These are phyloP conservation scores for Acropternis orthonyx DNA, from an alignment of 2,797 vertebrate genomes.

Conservation along the genomic window DNA sequence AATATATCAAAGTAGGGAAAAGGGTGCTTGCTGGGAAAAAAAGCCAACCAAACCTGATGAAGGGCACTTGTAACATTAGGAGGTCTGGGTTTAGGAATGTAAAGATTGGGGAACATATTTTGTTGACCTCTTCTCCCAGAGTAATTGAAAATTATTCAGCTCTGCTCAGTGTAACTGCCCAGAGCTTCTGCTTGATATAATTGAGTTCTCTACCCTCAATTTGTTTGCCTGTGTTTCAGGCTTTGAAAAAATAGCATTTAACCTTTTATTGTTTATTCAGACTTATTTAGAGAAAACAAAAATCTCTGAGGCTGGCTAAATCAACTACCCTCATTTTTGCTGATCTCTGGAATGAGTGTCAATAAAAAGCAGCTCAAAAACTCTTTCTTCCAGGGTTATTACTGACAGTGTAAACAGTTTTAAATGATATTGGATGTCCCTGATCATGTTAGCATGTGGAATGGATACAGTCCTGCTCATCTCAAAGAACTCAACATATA, in stretches of 20 bases:
- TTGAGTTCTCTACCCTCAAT: constrained; percentile 53
- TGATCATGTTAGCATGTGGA: not conserved
- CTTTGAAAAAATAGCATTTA: constrained; percentile 48
- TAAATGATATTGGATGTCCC: not conserved
- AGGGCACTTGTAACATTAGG: not conserved
- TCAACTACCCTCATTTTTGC: not conserved
- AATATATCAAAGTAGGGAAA: not conserved
- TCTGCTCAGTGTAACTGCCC: constrained; percentile 43
- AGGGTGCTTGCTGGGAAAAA: not conserved
- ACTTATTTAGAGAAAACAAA: constrained; percentile 45
- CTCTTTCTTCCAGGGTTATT: constrained; percentile 27
- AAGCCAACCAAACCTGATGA: not conserved
- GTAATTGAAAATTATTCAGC: constrained; percentile 67
- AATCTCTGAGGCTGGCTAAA: not conserved
- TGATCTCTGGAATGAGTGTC: not conserved
- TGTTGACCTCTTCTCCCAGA: constrained; percentile 47
- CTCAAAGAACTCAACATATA: not conserved
- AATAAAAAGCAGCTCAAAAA: not conserved
- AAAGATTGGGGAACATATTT: constrained; percentile 10
- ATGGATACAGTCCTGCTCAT: not conserved
- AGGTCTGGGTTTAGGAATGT: constrained; percentile 7
- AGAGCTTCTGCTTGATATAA: constrained; percentile 50
- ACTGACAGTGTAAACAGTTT: not conserved
- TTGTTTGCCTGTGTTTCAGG: constrained; percentile 46
- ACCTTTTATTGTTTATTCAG: constrained; percentile 63